Evolutionary conservation across 2,888 invertebrate genomes (phyloP).

Genomic region (Galerucella calmariensis): DNA sequence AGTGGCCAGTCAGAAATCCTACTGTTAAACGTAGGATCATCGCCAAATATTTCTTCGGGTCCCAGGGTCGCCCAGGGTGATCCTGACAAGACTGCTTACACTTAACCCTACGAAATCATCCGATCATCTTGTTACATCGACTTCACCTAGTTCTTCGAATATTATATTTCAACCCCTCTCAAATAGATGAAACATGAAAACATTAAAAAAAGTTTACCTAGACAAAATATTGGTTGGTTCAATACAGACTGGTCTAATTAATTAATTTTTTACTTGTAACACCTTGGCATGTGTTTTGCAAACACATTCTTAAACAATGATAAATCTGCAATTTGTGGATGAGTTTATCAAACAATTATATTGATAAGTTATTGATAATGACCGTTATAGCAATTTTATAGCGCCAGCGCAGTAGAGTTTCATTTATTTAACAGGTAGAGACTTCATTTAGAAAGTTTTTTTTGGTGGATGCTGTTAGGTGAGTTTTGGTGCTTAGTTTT

Average conservation of each 20-base stretch:
- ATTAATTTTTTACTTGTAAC: background rate
- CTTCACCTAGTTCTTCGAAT: too few relatives aligned
- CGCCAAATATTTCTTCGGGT: too few relatives aligned
- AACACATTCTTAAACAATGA: background rate
- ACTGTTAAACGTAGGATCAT: too few relatives aligned
- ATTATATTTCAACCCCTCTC: too few relatives aligned
- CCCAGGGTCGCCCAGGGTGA: too few relatives aligned
- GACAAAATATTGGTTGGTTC: background rate
- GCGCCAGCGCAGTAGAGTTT: background rate
- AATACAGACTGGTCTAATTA: background rate
- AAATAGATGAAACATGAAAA: background rate
- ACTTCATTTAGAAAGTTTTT: background rate
- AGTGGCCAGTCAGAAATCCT: too few relatives aligned
- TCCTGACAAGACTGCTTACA: too few relatives aligned
- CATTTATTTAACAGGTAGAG: background rate
- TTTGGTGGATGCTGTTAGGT: too few relatives aligned
- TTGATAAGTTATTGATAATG: conserved; percentile 8
- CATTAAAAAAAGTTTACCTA: background rate
- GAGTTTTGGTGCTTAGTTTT: too few relatives aligned
- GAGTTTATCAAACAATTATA: background rate
- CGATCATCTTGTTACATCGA: too few relatives aligned
- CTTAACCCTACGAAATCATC: too few relatives aligned
- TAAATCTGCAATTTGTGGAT: background rate
- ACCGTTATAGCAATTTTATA: background rate
- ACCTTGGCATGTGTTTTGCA: background rate